A percentile compares a stretch with the other conserved stretches of the same genome.
These are phyloP conservation scores for Sminthurinus aureus DNA, from an alignment of 2,888 invertebrate genomes.

Conservation along the genomic window DNA sequence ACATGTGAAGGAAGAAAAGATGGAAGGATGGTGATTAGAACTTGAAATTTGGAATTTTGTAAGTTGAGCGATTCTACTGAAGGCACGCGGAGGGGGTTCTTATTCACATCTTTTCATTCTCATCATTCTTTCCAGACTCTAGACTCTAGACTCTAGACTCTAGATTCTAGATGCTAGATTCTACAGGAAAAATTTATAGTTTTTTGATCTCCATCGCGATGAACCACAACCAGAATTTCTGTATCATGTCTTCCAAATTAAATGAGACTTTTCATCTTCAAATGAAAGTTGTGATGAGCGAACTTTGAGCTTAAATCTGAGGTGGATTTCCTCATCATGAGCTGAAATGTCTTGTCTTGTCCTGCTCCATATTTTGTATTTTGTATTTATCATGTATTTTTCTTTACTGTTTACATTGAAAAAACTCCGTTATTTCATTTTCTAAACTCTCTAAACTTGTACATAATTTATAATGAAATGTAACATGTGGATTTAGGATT, in stretches of 20 bases:
- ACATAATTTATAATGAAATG: not conserved
- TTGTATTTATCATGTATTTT: not conserved
- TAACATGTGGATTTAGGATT: too few species aligned
- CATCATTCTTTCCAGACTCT: too few species aligned
- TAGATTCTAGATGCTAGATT: too few species aligned
- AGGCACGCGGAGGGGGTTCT: conserved; percentile 26
- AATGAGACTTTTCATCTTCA: conserved; percentile 39
- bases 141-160: too few species aligned
- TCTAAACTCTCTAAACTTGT: not conserved
- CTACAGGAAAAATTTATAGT: not conserved
- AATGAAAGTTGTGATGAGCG: conserved; percentile 17
- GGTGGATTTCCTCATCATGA: not conserved
- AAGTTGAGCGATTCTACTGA: conserved; percentile 32
- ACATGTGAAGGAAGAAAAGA: not conserved
- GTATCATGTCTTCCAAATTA: conserved; percentile 4
- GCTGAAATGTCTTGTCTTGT: not conserved
- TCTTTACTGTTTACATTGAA: not conserved
- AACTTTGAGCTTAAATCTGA: not conserved
- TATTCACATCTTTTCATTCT: not conserved
- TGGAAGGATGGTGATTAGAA: conserved; percentile 21
- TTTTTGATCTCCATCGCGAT: too few species aligned
- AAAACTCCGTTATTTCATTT: not conserved
- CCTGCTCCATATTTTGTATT: not conserved
- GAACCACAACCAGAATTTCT: too few species aligned
- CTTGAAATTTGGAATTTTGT: conserved; percentile 30